Percentiles rank a stretch among this genome's conserved stretches.
Evolutionary conservation across 2,888 invertebrate species (phyloP).

Genomic region (Cryptosula pallasiana): DNA sequence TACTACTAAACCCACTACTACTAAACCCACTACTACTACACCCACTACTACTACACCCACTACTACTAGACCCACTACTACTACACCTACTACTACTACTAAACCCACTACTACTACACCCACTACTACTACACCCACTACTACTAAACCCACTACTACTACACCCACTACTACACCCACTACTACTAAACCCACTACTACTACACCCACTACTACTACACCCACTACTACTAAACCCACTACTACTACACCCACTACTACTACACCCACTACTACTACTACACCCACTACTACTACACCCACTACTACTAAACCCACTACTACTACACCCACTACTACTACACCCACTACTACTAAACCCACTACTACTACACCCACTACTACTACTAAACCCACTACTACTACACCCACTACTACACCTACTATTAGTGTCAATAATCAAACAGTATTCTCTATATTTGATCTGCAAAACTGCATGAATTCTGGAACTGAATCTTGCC

Average conservation of each 20-base stretch:
- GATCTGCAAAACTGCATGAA: no score
- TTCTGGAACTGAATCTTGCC: no score
- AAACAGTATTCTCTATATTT: no score
- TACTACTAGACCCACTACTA: no score
- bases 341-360: neutral
- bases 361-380: neutral
- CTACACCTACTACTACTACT: no score
- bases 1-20: no score
- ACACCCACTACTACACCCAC: no score
- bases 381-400: neutral
- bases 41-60: no score
- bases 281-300: neutral
- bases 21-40: no score
- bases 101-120: no score
- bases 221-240: neutral
- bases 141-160: neutral
- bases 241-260: neutral
- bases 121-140: no score
- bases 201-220: neutral
- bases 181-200: neutral
- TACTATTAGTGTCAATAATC: neutral
- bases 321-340: no score
- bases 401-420: neutral
- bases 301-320: neutral
- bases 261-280: neutral